These are phyloP conservation scores for Meloidogyne chitwoodi DNA, from an alignment of 1,140 invertebrate species.

Conservation along the genomic window DNA sequence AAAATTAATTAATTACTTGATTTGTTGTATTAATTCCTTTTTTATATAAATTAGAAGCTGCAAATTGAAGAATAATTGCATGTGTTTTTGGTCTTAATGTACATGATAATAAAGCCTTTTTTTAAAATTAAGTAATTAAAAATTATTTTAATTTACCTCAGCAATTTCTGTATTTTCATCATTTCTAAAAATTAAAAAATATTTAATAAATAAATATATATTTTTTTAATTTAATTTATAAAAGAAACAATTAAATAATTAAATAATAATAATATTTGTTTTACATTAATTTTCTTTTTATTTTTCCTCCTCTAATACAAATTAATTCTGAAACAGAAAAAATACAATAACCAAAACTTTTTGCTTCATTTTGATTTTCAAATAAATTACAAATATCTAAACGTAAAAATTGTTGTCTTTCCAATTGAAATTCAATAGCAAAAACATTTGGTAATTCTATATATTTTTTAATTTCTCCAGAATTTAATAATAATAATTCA, in stretches of 20 bases:
- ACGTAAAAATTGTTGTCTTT: slow-evolving; percentile 19
- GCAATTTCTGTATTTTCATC: slow-evolving; percentile 41
- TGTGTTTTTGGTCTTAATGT: slow-evolving; percentile 44
- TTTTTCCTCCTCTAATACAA: slow-evolving; percentile 6
- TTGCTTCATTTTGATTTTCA: slow-evolving; percentile 13
- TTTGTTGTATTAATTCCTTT: slow-evolving; percentile 20
- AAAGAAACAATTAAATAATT: slow-evolving; percentile 12
- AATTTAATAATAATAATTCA: slow-evolving; percentile 28
- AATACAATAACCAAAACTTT: slow-evolving; percentile 46
- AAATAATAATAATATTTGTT: neutral
- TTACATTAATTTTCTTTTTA: slow-evolving; percentile 41
- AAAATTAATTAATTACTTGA: slow-evolving; percentile 26
- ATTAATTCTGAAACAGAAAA: slow-evolving; percentile 49
- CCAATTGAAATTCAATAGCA: slow-evolving; percentile 52
- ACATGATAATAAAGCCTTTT: slow-evolving; percentile 39
- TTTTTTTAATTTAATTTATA: too few relatives aligned
- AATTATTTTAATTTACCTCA: slow-evolving; percentile 12
- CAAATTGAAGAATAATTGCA: slow-evolving; percentile 47
- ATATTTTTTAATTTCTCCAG: neutral
- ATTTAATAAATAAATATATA: too few relatives aligned
- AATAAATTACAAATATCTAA: neutral
- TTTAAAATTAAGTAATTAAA: neutral
- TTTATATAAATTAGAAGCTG: slow-evolving; percentile 42
- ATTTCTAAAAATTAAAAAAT: slow-evolving; percentile 34
- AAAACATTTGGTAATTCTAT: slow-evolving; percentile 41